Conservation (phyloP, 2,797 vertebrate genomes). For the Aotus griseimembra region DNA sequence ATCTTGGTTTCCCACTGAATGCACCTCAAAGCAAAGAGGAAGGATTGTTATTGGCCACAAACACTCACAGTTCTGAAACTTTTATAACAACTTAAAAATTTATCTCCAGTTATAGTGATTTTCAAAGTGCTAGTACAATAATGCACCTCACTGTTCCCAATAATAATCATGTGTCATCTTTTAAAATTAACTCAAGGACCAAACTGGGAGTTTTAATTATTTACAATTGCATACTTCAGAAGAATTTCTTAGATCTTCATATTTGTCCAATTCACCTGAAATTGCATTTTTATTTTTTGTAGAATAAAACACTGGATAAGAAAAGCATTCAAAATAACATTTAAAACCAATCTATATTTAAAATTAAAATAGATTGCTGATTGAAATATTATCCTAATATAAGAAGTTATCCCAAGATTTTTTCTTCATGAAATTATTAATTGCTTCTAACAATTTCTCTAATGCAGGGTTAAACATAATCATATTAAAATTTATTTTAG, state of each 20-base stretch:
- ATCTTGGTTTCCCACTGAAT: neutral
- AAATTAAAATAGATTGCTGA: neutral
- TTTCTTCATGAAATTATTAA: constrained; percentile 11
- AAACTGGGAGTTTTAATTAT: neutral
- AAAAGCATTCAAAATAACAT: neutral
- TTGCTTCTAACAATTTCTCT: constrained; percentile 8
- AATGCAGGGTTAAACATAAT: constrained; percentile 43
- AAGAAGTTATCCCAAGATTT: neutral
- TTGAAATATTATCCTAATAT: neutral
- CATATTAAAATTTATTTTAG: constrained; percentile 46
- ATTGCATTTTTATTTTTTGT: constrained; percentile 7
- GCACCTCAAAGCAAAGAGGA: neutral
- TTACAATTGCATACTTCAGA: neutral
- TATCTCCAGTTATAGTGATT: neutral
- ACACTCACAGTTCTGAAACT: neutral
- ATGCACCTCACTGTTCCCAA: neutral
- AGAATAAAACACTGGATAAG: neutral
- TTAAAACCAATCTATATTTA: neutral
- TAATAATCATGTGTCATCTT: neutral
- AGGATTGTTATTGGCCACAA: neutral
- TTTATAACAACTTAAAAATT: neutral
- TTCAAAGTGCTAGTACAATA: neutral
- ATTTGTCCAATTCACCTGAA: neutral
- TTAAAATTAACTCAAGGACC: neutral
- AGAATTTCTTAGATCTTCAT: neutral